These are phyloP conservation scores for Hepsetus odoe DNA, from an alignment of 2,113 vertebrate species.

Conservation along the genomic window DNA sequence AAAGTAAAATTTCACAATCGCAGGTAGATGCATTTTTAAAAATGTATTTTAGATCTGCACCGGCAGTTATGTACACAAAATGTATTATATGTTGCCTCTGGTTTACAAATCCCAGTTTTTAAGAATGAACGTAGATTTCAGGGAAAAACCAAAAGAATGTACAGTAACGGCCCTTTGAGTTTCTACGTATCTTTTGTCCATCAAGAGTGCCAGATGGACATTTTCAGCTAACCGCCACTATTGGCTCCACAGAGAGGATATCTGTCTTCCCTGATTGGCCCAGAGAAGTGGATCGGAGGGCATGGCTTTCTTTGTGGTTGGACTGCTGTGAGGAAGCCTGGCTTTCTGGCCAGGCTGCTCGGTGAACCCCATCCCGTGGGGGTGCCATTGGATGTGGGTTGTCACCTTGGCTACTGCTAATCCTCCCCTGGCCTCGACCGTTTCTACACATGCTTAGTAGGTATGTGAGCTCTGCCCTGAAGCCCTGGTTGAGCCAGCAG, in stretches of 20 bases:
- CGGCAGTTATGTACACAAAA: too few relatives aligned
- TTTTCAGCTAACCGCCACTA: slow-evolving; percentile 76
- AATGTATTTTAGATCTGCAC: too few relatives aligned
- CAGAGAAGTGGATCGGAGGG: slow-evolving; percentile 71
- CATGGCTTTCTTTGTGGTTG: slow-evolving; percentile 66
- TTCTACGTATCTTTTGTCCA: too few relatives aligned
- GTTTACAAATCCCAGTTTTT: too few relatives aligned
- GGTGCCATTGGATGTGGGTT: slow-evolving; percentile 46
- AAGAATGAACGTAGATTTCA: too few relatives aligned
- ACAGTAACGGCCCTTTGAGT: too few relatives aligned
- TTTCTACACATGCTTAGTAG: slow-evolving; percentile 81
- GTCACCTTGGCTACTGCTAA: slow-evolving; percentile 9
- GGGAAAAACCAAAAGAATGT: too few relatives aligned
- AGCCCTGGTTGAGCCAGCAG: slow-evolving; percentile 93
- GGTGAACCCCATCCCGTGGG: slow-evolving; percentile 51
- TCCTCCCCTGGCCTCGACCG: slow-evolving; percentile 52
- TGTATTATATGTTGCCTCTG: too few relatives aligned
- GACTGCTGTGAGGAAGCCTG: slow-evolving; percentile 39
- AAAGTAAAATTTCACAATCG: too few relatives aligned
- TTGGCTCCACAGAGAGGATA: slow-evolving; percentile 82
- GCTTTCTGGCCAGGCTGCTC: slow-evolving; percentile 73
- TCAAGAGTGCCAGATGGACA: background rate
- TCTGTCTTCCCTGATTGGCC: slow-evolving; percentile 80
- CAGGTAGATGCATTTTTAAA: too few relatives aligned
- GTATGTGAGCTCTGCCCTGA: slow-evolving; percentile 84